Percentiles rank a stretch among this genome's conserved stretches.
These are phyloP conservation scores for Aegypius monachus DNA, from an alignment of 2,113 vertebrate genomes.

Conservation along the genomic window DNA sequence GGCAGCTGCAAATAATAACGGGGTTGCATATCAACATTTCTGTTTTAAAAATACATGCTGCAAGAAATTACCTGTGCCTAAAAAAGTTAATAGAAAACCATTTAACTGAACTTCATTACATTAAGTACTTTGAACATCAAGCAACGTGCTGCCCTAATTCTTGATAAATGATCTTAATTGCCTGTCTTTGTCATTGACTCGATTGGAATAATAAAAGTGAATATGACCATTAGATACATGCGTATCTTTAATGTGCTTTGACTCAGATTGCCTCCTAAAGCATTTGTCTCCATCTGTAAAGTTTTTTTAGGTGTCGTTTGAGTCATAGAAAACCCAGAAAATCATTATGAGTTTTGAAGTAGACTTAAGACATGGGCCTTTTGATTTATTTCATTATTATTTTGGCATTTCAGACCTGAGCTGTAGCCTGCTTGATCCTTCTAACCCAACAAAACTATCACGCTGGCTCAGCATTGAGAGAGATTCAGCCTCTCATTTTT, in stretches of 20 bases:
- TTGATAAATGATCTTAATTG: constrained; percentile 20
- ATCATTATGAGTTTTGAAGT: background rate
- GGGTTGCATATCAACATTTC: background rate
- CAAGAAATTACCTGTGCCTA: background rate
- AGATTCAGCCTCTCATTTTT: background rate
- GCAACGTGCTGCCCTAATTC: background rate
- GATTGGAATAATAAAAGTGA: background rate
- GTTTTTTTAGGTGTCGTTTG: background rate
- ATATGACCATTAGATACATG: background rate
- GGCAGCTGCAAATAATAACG: background rate
- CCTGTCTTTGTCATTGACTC: background rate
- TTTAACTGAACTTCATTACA: constrained; percentile 33
- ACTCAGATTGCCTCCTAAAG: background rate
- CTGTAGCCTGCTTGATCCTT: constrained; percentile 18
- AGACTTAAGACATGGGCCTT: background rate
- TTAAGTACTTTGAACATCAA: background rate
- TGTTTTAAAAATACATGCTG: background rate
- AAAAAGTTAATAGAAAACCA: background rate
- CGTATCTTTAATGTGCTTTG: background rate
- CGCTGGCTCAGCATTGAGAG: background rate
- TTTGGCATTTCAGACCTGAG: constrained; percentile 39
- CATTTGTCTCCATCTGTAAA: background rate
- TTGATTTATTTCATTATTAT: constrained; percentile 45
- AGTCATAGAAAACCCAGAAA: background rate
- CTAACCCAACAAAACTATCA: constrained; percentile 20